A percentile compares a stretch with the other conserved stretches of the same genome.
These are phyloP conservation scores for Deroptyus accipitrinus DNA, from an alignment of 2,113 vertebrate species.

Conservation along the genomic window DNA sequence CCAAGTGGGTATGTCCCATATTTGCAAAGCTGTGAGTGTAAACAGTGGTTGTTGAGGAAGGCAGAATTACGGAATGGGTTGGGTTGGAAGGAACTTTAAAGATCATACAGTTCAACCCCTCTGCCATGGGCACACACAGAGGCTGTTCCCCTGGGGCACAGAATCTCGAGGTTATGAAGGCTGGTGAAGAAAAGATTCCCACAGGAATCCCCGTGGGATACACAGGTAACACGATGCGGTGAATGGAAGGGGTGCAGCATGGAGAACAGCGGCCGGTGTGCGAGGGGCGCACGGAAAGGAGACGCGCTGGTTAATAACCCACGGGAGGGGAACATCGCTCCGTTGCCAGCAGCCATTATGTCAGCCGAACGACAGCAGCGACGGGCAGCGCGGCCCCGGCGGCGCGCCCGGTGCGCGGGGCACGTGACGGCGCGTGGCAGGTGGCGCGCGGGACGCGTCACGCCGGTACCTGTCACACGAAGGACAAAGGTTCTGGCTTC, in stretches of 20 bases:
- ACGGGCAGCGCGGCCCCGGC: neutral
- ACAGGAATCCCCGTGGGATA: neutral
- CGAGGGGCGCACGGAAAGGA: too few relatives aligned
- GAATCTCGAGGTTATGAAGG: neutral
- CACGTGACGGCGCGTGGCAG: rapidly evolving
- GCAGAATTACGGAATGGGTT: neutral
- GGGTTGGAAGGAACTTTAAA: neutral
- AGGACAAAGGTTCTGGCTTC: neutral
- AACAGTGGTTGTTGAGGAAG: neutral
- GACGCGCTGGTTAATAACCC: neutral
- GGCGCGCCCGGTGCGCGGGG: rapidly evolving
- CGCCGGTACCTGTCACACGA: rapidly evolving
- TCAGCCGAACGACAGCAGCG: rapidly evolving
- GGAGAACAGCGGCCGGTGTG: neutral
- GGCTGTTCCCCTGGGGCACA: rapidly evolving
- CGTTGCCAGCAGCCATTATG: neutral
- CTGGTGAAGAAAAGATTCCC: neutral
- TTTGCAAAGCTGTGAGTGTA: neutral
- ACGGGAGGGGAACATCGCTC: neutral
- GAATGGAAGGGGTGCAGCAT: neutral
- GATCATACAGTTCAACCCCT: neutral
- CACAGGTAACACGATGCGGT: rapidly evolving
- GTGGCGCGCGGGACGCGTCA: neutral
- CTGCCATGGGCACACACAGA: neutral
- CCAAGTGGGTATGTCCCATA: neutral